Evolutionary conservation across 2,113 vertebrate species (phyloP), one percentile per base, ranked within the genome.

Genomic region (Choloepus hoffmanni): DNA sequence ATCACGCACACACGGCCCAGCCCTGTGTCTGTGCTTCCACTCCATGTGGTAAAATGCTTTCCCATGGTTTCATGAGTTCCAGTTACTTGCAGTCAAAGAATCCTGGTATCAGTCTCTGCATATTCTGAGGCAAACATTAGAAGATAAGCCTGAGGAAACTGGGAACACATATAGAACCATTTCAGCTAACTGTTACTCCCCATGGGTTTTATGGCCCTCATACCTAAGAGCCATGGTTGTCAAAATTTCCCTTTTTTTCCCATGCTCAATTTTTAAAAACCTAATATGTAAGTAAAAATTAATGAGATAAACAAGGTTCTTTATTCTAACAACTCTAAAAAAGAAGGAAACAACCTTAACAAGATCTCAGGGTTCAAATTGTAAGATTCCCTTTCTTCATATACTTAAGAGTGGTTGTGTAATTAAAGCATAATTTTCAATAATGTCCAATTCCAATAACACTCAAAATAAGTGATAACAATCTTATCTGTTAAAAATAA

Each of bases 341-440:
- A 96, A 65, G 40, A 92, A 94, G 33, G 13, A 90, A 90, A 90
- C 33, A 79, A 74, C 83, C 18, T 60, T 60, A 81, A 65, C 48
- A 87, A 79, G 33, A 62, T 10, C 9, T 60, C 58, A 67, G 23
- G 53, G 36, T 33, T 87, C 24, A 45, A 93, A 84, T 2, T 65
- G 3, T 50, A 77, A 90, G 33, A 89, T 24, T 82, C 18, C 18
- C 48, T 45, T 94, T 94, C 65, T 65, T 89, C 43, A 60, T 53
- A 45, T 63, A 74, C 4, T 70, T 2, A 26, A 24, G 50, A 9
- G 24, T n/a, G 10, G 10, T 15, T n/a, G 78, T 26, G 81, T 95
- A 93, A 74, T 74, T 9, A 78, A 65, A 13, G 36, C 13, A 76
- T 53, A 86, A 73, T 68, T 96, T 96, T 95, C 62, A 94, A 86